Evolutionary conservation across 1,140 invertebrate species (phyloP).

Genomic region (Mercenaria mercenaria): DNA sequence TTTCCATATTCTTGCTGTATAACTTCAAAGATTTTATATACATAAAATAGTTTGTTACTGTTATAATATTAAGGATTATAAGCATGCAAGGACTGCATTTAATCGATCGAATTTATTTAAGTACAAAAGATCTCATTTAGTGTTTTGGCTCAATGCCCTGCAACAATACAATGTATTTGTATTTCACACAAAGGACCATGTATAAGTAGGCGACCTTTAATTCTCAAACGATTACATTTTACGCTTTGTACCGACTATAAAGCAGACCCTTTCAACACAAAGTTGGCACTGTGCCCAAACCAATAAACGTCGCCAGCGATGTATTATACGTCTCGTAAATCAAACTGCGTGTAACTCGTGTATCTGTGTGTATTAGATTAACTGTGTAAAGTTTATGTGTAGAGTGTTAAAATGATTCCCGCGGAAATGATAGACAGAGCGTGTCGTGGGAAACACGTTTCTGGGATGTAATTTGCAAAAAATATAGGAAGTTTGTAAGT

Average conservation of each 20-base stretch:
- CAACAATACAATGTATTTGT: neutral
- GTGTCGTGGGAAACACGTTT: too few relatives aligned
- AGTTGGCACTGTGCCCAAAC: conserved; percentile 19
- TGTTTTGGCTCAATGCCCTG: neutral
- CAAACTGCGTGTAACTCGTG: conserved; percentile 19
- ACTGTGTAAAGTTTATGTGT: conserved; percentile 14
- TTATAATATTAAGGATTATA: too few relatives aligned
- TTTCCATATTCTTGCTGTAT: too few relatives aligned
- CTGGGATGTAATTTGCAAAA: too few relatives aligned
- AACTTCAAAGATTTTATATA: too few relatives aligned
- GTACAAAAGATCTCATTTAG: neutral
- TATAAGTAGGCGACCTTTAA: neutral
- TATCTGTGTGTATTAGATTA: neutral
- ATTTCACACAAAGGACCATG: neutral
- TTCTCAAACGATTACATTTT: conserved; percentile 9
- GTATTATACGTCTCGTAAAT: conserved; percentile 10
- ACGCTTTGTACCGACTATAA: neutral
- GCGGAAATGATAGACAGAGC: neutral
- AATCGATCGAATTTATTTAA: neutral
- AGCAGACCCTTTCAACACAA: conserved; percentile 5
- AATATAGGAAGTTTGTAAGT: too few relatives aligned
- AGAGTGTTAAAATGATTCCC: neutral
- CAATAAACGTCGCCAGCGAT: neutral
- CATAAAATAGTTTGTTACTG: too few relatives aligned
- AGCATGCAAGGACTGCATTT: neutral